Conservation (phyloP, 2,113 vertebrate genomes). For the Neoarius graeffei region DNA sequence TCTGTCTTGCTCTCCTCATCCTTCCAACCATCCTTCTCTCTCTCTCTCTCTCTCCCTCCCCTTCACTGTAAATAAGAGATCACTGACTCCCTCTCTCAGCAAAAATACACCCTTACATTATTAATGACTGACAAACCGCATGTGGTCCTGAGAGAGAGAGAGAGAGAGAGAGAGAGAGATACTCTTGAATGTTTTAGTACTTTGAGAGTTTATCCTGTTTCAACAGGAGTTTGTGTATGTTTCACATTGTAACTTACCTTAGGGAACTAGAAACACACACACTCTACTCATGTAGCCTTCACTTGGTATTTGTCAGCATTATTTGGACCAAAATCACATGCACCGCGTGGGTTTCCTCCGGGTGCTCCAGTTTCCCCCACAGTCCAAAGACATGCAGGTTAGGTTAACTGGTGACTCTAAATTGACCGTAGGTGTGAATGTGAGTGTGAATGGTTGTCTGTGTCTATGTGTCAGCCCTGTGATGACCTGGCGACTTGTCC, state of each 20-base stretch:
- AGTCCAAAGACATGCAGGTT: too few species aligned
- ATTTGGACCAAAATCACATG: too few species aligned
- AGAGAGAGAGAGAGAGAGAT: too few species aligned
- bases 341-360: too few species aligned
- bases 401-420: too few species aligned
- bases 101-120: not conserved
- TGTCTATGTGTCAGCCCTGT: too few species aligned
- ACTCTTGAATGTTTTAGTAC: not conserved
- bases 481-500: too few species aligned
- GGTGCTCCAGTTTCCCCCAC: too few species aligned
- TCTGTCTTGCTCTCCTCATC: not conserved
- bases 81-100: not conserved
- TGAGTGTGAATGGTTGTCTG: too few species aligned
- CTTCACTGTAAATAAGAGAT: constrained; percentile 7
- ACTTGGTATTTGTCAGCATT: too few species aligned
- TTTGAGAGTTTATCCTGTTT: not conserved
- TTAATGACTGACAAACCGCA: not conserved
- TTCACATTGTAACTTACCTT: not conserved
- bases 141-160: not conserved
- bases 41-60: not conserved
- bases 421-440: too few species aligned
- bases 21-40: not conserved
- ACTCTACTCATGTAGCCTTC: not conserved
- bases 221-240: not conserved
- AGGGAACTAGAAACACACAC: not conserved